A percentile compares a stretch with the other conserved stretches of the same genome.
phyloP scores from a whole-genome alignment of 2,888 invertebrate genomes.

The Lucinisca nassula region DNA sequence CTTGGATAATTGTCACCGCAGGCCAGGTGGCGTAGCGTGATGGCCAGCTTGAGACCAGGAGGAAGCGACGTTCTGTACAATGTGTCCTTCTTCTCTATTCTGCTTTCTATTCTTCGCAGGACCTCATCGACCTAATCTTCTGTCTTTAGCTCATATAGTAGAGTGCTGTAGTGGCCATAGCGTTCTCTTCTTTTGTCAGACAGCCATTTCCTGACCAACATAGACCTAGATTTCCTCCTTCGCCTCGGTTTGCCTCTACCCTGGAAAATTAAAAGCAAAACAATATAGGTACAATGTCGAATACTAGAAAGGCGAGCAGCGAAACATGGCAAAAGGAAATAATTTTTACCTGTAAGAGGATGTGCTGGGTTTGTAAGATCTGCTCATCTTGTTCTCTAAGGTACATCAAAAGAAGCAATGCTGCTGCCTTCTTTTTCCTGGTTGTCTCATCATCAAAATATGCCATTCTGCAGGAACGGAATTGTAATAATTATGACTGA shows the following conservation, averaged over 20 bases:
- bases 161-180: slow-evolving; percentile 28
- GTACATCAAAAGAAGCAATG: no score
- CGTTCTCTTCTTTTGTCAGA: slow-evolving; percentile 15
- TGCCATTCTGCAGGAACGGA: no score
- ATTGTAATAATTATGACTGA: no score
- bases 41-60: not conserved
- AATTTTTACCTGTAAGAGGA: not conserved
- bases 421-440: no score
- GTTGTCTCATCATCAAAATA: no score
- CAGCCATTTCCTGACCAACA: slow-evolving; percentile 16
- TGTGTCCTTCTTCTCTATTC: slow-evolving; percentile 45
- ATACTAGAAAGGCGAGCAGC: not conserved
- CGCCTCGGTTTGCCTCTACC: slow-evolving; percentile 22
- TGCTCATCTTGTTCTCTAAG: no score
- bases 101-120: slow-evolving; percentile 36
- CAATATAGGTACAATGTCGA: not conserved
- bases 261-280: slow-evolving; percentile 6
- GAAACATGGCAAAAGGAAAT: not conserved
- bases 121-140: slow-evolving; percentile 31
- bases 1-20: slow-evolving; percentile 36
- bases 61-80: slow-evolving; percentile 32
- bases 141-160: slow-evolving; percentile 12
- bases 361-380: not conserved
- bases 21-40: slow-evolving; percentile 1
- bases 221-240: slow-evolving; percentile 13